These are phyloP conservation scores for Sinocyclocheilus grahami DNA, from an alignment of 2,113 vertebrate species.

Conservation along the genomic window DNA sequence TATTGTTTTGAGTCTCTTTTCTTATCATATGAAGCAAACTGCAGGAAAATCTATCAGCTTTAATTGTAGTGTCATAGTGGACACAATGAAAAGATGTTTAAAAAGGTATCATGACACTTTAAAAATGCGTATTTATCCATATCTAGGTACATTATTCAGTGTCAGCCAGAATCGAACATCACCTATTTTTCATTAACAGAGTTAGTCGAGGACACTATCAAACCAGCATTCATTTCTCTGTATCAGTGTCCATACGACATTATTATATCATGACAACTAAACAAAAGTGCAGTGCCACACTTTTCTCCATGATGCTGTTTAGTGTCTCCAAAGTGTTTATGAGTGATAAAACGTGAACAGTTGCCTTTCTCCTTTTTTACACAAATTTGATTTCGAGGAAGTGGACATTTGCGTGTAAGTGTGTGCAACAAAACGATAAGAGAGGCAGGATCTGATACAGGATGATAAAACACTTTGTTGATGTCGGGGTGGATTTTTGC, in stretches of 20 bases:
- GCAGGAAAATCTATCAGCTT: neutral
- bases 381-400: slow-evolving; percentile 74
- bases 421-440: slow-evolving; percentile 76
- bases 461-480: slow-evolving; percentile 75
- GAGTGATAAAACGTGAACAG: slow-evolving; percentile 17
- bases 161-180: neutral
- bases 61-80: neutral
- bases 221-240: neutral
- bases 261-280: slow-evolving; percentile 12
- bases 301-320: neutral
- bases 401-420: slow-evolving; percentile 73
- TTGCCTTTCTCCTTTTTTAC: slow-evolving; percentile 39
- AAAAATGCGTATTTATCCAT: neutral
- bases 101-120: neutral
- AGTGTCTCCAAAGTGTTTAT: neutral
- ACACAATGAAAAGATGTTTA: neutral
- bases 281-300: neutral
- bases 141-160: neutral
- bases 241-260: neutral
- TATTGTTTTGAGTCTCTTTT: neutral
- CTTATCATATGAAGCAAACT: neutral
- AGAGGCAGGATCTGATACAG: slow-evolving; percentile 73
- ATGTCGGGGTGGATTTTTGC: slow-evolving; percentile 73
- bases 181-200: neutral
- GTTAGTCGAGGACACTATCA: neutral